phyloP scores from a whole-genome alignment of 2,888 invertebrate species.

The Conchocele bisecta region DNA sequence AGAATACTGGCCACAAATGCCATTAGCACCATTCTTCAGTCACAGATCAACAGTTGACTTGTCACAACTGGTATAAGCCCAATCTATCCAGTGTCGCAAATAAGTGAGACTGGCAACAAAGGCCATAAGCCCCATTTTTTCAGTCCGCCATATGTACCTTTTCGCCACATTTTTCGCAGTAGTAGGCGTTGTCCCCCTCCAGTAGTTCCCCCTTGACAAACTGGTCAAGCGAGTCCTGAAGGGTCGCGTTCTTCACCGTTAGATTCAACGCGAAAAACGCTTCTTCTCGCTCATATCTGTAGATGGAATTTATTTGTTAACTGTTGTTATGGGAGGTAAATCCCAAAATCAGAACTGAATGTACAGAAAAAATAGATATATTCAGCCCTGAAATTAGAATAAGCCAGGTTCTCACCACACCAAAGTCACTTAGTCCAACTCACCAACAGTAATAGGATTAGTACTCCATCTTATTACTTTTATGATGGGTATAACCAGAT shows the following conservation, averaged over 20 bases:
- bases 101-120: background rate
- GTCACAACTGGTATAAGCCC: too few species aligned
- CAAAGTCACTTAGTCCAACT: too few species aligned
- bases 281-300: slow-evolving; percentile 84
- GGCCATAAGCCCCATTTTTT: too few species aligned
- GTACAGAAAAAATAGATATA: background rate
- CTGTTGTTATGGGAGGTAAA: too few species aligned
- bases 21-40: too few species aligned
- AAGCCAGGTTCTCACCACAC: background rate
- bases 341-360: background rate
- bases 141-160: slow-evolving; percentile 79
- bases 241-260: slow-evolving; percentile 83
- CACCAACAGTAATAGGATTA: too few species aligned
- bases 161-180: slow-evolving; percentile 84
- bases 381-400: background rate
- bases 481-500: too few species aligned
- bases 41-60: too few species aligned
- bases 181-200: slow-evolving; percentile 85
- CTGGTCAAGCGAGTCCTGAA: slow-evolving; percentile 84
- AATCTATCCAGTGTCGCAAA: too few species aligned
- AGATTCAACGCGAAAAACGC: slow-evolving; percentile 84
- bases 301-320: background rate
- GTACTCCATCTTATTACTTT: too few species aligned
- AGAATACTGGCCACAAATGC: too few species aligned
- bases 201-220: slow-evolving; percentile 85